These are phyloP conservation scores for Cheilosia vernalis DNA, from an alignment of 2,888 invertebrate genomes.

Conservation along the genomic window DNA sequence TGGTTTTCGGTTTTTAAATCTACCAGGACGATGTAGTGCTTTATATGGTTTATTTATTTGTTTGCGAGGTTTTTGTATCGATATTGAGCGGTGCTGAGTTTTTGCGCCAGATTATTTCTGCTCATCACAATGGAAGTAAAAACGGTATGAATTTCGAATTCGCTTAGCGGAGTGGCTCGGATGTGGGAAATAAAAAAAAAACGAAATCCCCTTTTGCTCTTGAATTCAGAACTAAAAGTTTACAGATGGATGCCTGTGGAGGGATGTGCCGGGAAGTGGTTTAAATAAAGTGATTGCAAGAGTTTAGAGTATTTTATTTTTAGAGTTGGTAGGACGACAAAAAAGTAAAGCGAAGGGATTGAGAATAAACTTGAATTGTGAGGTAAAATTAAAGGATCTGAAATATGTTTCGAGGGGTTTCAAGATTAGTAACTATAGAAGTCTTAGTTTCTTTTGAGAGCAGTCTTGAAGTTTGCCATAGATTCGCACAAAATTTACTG, in stretches of 20 bases:
- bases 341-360: conserved; percentile 13
- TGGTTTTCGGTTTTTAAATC: conserved; percentile 3
- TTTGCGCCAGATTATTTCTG: conserved; percentile 58
- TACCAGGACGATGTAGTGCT: conserved; percentile 57
- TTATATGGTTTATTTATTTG: conserved; percentile 70
- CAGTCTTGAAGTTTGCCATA: too few species aligned
- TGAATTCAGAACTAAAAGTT: conserved; percentile 31
- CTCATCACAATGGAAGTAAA: conserved; percentile 70
- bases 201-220: conserved; percentile 48
- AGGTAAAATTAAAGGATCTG: conserved; percentile 1
- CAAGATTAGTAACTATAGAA: neutral
- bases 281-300: conserved; percentile 71
- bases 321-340: conserved; percentile 24
- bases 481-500: too few species aligned
- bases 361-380: conserved; percentile 10
- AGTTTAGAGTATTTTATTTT: conserved; percentile 55
- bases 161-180: conserved; percentile 28
- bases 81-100: conserved; percentile 47
- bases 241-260: conserved; percentile 5
- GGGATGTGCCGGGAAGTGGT: conserved; percentile 34
- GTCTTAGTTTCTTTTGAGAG: too few species aligned
- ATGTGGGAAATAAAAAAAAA: conserved; percentile 49
- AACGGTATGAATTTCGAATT: conserved; percentile 69
- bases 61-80: conserved; percentile 54
- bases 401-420: neutral